Percentiles rank a stretch among this genome's conserved stretches.
These are phyloP conservation scores for Lasiurus cinereus DNA, from an alignment of 2,113 vertebrate genomes.

Conservation along the genomic window DNA sequence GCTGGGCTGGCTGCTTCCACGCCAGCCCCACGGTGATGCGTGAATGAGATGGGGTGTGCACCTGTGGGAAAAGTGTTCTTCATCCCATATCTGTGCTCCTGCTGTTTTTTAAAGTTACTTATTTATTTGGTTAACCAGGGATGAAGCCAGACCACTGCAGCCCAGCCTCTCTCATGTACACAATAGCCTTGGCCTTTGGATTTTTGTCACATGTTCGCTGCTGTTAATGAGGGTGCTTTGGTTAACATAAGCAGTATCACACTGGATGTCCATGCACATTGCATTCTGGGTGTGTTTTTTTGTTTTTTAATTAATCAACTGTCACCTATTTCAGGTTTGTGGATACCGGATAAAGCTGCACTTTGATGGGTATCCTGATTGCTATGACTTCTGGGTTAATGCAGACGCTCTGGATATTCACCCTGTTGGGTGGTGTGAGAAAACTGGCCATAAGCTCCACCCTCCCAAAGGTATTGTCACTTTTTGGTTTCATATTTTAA, in stretches of 20 bases:
- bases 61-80: background rate
- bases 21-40: background rate
- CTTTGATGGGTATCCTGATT: constrained; percentile 92
- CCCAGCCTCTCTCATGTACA: background rate
- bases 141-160: background rate
- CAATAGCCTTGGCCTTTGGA: background rate
- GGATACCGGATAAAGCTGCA: constrained; percentile 92
- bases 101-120: too few relatives aligned
- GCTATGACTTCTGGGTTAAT: constrained; percentile 94
- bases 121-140: too few relatives aligned
- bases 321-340: constrained; percentile 87
- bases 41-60: background rate
- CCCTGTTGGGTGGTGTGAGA: constrained; percentile 93
- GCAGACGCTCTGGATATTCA: constrained; percentile 92
- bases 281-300: background rate
- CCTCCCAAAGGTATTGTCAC: constrained; percentile 90
- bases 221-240: background rate
- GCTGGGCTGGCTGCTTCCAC: background rate
- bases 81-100: rapidly evolving
- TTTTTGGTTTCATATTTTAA: constrained; percentile 28
- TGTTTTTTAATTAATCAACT: background rate
- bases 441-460: constrained; percentile 92
- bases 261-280: background rate
- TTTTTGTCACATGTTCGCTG: background rate
- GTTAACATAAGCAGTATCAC: background rate